phyloP scores from a whole-genome alignment of 2,888 invertebrate genomes.

The Idaea dimidiata region DNA sequence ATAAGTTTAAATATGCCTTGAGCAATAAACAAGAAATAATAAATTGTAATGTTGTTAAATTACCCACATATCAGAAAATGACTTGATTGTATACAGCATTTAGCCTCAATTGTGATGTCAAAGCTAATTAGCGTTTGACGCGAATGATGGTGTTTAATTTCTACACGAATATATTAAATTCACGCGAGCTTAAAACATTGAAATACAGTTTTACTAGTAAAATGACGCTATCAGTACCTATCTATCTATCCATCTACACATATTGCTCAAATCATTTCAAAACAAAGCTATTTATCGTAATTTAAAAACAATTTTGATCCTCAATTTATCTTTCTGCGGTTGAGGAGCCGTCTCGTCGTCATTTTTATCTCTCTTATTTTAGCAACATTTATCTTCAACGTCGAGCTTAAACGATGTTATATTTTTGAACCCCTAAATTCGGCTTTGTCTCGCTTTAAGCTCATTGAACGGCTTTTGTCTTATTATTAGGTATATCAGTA shows the following conservation, averaged over 20 bases:
- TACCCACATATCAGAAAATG: neutral
- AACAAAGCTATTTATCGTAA: neutral
- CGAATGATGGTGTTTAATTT: neutral
- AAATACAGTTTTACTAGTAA: neutral
- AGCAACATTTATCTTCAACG: conserved; percentile 4
- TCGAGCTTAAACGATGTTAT: conserved; percentile 1
- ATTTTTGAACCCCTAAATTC: conserved; percentile 9
- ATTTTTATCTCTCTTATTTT: neutral
- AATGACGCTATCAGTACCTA: neutral
- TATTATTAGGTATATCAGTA: conserved; percentile 45
- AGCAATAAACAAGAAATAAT: too few relatives aligned
- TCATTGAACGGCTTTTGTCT: conserved; percentile 38
- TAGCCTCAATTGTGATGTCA: neutral
- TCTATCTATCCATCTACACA: neutral
- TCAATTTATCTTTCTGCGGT: neutral
- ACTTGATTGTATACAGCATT: neutral
- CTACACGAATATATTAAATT: neutral
- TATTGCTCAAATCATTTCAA: neutral
- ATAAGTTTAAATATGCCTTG: too few relatives aligned
- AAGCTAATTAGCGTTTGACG: neutral
- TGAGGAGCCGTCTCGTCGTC: conserved; percentile 4
- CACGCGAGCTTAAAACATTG: neutral
- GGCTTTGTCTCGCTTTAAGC: conserved; percentile 21
- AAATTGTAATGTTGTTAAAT: neutral
- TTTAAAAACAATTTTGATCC: neutral